These are phyloP conservation scores for Chrysotoxum bicinctum DNA, from an alignment of 2,888 invertebrate species.

Conservation along the genomic window DNA sequence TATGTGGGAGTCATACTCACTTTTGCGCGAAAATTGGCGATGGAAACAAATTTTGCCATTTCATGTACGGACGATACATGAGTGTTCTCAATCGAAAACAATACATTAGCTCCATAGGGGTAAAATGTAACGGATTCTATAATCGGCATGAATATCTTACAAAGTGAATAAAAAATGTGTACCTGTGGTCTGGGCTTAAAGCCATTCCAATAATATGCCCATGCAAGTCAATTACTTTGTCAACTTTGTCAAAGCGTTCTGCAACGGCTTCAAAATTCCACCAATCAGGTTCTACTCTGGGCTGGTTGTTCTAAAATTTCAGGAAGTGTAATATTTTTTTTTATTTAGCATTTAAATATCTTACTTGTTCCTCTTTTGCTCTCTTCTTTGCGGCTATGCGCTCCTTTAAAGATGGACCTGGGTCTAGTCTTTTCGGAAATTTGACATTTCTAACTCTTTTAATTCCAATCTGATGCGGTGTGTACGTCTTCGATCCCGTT, in stretches of 20 bases:
- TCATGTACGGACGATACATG: no score
- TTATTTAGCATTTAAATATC: neutral
- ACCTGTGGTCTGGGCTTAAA: slow-evolving; percentile 90
- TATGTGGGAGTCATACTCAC: no score
- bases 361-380: slow-evolving; percentile 81
- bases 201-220: slow-evolving; percentile 95
- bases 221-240: slow-evolving; percentile 91
- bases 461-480: slow-evolving; percentile 92
- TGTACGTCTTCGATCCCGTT: slow-evolving; percentile 91
- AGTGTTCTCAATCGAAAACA: no score
- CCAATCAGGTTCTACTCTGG: slow-evolving; percentile 86
- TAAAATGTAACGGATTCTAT: no score
- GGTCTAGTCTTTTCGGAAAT: slow-evolving; percentile 87
- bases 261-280: slow-evolving; percentile 86
- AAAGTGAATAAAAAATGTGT: neutral
- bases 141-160: no score
- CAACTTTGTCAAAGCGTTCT: slow-evolving; percentile 88
- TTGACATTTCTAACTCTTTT: slow-evolving; percentile 87
- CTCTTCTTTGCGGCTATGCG: slow-evolving; percentile 84
- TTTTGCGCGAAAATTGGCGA: no score
- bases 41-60: no score
- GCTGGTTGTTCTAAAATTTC: slow-evolving; percentile 76
- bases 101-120: no score
- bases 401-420: slow-evolving; percentile 87
- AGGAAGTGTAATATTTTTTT: neutral